Percentiles rank a stretch among this genome's conserved stretches.
These are phyloP conservation scores for Barbus barbus DNA, from an alignment of 2,113 vertebrate species.

Conservation along the genomic window DNA sequence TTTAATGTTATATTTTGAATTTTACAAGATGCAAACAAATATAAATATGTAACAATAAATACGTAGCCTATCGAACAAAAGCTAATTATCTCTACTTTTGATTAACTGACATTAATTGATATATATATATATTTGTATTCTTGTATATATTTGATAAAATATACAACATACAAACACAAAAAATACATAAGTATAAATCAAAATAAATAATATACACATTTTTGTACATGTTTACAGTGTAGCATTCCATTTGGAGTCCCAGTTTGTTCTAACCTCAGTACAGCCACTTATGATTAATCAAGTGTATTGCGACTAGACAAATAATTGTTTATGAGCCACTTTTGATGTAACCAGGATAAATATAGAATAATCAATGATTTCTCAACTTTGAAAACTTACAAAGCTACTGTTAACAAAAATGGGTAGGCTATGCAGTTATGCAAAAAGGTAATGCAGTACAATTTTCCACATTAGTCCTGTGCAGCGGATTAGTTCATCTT, in stretches of 20 bases:
- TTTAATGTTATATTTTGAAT: background rate
- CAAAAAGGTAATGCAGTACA: background rate
- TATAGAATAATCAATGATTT: background rate
- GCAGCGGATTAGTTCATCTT: background rate
- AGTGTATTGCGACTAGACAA: background rate
- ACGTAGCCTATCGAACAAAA: background rate
- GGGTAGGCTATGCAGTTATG: background rate
- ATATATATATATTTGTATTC: background rate
- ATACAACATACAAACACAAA: too few species aligned
- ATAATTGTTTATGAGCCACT: background rate
- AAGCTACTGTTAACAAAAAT: background rate
- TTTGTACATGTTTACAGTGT: background rate
- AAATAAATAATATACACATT: background rate
- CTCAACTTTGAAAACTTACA: background rate
- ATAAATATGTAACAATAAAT: background rate
- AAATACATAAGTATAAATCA: background rate
- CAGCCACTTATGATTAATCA: too few species aligned
- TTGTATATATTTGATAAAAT: background rate
- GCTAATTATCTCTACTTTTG: background rate
- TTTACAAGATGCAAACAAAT: background rate
- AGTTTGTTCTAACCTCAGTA: background rate
- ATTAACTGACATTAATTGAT: background rate
- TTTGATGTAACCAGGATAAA: background rate
- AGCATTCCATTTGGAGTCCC: background rate
- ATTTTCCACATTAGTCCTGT: background rate